phyloP scores from a whole-genome alignment of 2,797 vertebrate genomes.

The Rallus crepitans region DNA sequence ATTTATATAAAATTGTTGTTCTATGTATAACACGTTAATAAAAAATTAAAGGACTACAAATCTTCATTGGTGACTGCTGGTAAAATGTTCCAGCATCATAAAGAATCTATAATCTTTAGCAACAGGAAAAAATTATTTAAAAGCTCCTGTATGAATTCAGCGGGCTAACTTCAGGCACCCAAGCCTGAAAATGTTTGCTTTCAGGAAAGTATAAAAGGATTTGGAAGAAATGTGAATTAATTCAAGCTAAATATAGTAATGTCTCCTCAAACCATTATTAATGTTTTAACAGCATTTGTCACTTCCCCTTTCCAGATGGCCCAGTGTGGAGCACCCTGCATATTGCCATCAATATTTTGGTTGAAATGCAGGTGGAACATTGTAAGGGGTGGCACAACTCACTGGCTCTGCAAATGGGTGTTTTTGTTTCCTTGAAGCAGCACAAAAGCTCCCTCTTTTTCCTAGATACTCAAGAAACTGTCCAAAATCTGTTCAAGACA shows the following conservation, averaged over 20 bases:
- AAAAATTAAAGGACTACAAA: not conserved
- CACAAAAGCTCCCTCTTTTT: not conserved
- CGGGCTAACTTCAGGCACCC: not conserved
- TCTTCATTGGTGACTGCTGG: not conserved
- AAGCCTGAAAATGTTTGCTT: not conserved
- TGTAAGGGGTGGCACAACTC: not conserved
- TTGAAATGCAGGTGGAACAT: not conserved
- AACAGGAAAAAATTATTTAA: not conserved
- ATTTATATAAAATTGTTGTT: not conserved
- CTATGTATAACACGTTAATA: not conserved
- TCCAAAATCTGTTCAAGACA: not conserved
- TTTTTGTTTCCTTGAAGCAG: not conserved
- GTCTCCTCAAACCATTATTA: not conserved
- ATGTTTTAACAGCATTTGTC: slow-evolving; percentile 2
- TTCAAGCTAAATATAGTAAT: not conserved
- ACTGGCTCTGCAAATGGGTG: not conserved
- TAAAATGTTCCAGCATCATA: not conserved
- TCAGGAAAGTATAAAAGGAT: not conserved
- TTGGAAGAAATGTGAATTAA: not conserved
- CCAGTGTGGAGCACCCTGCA: not conserved
- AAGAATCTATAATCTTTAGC: not conserved
- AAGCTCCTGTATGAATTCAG: not conserved
- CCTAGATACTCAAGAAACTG: not conserved
- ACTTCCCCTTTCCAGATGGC: not conserved
- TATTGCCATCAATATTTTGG: not conserved